These are phyloP conservation scores for Pangasianodon hypophthalmus DNA, from an alignment of 2,113 vertebrate species.

Conservation along the genomic window DNA sequence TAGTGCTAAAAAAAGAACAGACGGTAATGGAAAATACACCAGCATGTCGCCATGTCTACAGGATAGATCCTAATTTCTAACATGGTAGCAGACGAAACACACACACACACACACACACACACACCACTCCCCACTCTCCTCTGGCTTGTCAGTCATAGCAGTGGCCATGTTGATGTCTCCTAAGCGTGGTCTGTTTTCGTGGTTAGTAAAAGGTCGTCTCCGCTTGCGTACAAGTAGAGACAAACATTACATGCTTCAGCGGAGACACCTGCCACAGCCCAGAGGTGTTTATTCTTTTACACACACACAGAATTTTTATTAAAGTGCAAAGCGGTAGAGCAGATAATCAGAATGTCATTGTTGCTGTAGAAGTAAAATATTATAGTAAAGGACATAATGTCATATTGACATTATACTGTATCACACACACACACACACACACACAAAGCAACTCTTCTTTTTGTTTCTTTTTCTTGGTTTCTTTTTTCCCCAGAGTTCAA, in stretches of 20 bases:
- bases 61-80: conserved; percentile 8
- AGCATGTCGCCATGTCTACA: background rate
- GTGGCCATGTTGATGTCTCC: background rate
- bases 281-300: conserved; percentile 35
- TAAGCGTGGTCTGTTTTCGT: background rate
- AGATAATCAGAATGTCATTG: conserved; percentile 11
- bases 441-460: background rate
- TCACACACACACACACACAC: conserved; percentile 11
- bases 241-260: conserved; percentile 46
- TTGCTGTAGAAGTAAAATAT: conserved; percentile 11
- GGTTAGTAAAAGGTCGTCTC: conserved; percentile 29
- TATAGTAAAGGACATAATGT: background rate
- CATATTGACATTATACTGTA: background rate
- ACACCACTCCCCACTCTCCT: background rate
- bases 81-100: background rate
- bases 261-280: conserved; percentile 39
- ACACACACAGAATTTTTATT: conserved; percentile 27
- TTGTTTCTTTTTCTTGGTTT: background rate
- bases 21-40: conserved; percentile 23
- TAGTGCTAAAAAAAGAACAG: conserved; percentile 21
- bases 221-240: conserved; percentile 22
- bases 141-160: conserved; percentile 41
- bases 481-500: background rate
- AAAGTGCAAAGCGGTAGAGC: conserved; percentile 17
- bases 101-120: conserved; percentile 3